Evolutionary conservation across 2,113 vertebrate species (phyloP).

Genomic region (Parus major): DNA sequence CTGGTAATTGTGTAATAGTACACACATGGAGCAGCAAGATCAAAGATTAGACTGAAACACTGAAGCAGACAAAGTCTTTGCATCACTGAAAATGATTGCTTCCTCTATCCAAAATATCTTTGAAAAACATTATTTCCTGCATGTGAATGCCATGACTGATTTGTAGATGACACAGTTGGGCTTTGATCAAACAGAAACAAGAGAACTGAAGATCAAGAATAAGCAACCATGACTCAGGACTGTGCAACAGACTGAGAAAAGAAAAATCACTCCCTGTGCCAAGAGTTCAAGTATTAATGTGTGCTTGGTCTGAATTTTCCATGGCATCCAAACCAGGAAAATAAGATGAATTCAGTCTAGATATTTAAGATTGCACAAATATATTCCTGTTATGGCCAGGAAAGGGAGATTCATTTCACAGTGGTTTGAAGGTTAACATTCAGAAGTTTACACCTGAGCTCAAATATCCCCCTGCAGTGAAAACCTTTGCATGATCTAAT

Average conservation of each 20-base stretch:
- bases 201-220: neutral
- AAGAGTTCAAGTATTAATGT: neutral
- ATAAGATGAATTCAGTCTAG: neutral
- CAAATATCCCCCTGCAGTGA: neutral
- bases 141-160: neutral
- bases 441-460: neutral
- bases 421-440: neutral
- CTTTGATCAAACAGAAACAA: slow-evolving; percentile 24
- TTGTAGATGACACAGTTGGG: neutral
- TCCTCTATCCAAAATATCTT: slow-evolving; percentile 3
- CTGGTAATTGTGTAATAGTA: neutral
- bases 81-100: neutral
- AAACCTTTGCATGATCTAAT: neutral
- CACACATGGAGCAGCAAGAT: neutral
- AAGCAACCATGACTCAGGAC: neutral
- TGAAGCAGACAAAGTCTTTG: neutral
- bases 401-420: neutral
- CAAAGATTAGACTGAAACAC: neutral
- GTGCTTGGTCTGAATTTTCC: neutral
- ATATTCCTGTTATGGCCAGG: neutral
- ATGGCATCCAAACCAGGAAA: neutral
- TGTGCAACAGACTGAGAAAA: neutral
- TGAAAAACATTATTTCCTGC: neutral
- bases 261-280: neutral
- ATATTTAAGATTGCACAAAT: neutral